A percentile compares a stretch with the other conserved stretches of the same genome.
phyloP scores from a whole-genome alignment of 1,140 invertebrate genomes.

The Arion vulgaris region DNA sequence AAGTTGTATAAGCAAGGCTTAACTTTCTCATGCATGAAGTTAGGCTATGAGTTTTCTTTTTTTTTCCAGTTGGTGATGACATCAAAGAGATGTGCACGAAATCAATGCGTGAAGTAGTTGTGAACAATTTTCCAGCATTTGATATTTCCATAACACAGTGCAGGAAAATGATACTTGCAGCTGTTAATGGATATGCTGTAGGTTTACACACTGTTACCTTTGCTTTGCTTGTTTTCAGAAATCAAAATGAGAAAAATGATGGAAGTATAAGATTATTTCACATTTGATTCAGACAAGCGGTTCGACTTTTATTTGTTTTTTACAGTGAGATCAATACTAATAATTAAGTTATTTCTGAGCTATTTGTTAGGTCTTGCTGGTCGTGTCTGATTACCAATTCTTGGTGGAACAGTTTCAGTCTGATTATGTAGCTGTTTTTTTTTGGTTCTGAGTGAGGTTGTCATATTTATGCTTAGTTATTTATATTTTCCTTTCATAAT shows the following conservation, averaged over 20 bases:
- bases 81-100: slow-evolving; percentile 96
- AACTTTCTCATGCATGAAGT: too few relatives aligned
- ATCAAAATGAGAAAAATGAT: background rate
- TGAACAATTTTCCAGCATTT: slow-evolving; percentile 82
- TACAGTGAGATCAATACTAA: too few relatives aligned
- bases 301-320: background rate
- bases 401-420: too few relatives aligned
- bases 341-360: too few relatives aligned
- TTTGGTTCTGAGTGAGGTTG: too few relatives aligned
- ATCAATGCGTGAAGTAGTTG: slow-evolving; percentile 81
- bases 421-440: too few relatives aligned
- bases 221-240: background rate
- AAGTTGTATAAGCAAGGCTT: too few relatives aligned
- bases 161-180: slow-evolving; percentile 96
- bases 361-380: too few relatives aligned
- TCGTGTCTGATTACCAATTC: too few relatives aligned
- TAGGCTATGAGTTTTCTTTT: background rate
- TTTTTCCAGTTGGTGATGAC: slow-evolving; percentile 84
- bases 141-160: slow-evolving; percentile 85
- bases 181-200: slow-evolving; percentile 98
- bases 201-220: slow-evolving; percentile 62
- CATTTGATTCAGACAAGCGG: background rate
- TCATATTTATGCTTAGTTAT: too few relatives aligned
- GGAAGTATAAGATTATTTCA: background rate
- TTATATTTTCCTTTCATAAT: too few relatives aligned